Evolutionary conservation across 2,797 vertebrate species (phyloP).

Genomic region (Dermochelys coriacea): DNA sequence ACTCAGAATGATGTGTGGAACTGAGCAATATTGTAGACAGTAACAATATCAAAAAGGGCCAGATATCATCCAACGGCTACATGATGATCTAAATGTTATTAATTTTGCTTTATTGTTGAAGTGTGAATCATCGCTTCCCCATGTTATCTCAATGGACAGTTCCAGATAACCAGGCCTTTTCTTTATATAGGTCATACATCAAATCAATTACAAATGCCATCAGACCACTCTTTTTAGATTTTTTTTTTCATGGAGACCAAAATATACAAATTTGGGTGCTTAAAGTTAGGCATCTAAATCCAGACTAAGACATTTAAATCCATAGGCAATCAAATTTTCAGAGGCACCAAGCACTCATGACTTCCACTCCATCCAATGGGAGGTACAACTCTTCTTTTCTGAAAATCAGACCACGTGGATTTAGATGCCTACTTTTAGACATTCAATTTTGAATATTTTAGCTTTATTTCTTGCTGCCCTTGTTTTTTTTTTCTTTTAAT

Average conservation of each 20-base stretch:
- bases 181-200: constrained; percentile 16
- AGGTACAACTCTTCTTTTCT: background rate
- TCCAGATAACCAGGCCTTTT: background rate
- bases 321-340: background rate
- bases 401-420: background rate
- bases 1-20: background rate
- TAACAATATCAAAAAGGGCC: background rate
- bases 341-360: background rate
- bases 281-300: background rate
- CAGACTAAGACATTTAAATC: background rate
- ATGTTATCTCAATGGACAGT: background rate
- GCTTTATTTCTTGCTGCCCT: background rate
- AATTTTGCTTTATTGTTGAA: background rate
- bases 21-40: background rate
- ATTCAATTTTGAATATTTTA: background rate
- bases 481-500: constrained; percentile 33
- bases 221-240: background rate
- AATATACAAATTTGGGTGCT: background rate
- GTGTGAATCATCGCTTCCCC: background rate
- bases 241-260: background rate
- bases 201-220: background rate
- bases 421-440: background rate
- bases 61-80: background rate
- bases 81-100: background rate
- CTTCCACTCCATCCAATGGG: background rate